Base-by-base conservation (phyloP, 1,140 invertebrate genomes). In the Drosophila punjabiensis region DNA sequence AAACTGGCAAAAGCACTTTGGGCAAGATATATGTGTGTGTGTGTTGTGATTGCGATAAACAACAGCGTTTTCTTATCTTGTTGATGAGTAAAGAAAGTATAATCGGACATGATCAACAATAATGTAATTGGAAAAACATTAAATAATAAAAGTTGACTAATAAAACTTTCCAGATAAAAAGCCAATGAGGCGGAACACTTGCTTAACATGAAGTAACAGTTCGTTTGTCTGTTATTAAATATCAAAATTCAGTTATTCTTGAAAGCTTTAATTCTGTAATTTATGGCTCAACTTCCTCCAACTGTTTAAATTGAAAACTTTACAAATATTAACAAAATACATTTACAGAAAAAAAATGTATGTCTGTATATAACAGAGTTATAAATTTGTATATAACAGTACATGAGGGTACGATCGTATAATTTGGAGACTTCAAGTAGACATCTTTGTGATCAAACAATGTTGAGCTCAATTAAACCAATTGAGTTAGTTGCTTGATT, bases 121-220 rank as follows among this genome's bases (percentile, higher is more conserved):
- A 67, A 47, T 65, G 68, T 71, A 47, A 68, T 56, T 56, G 28
- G 18, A 37, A 67, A 56, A 28, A 24, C 50, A 70, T 45, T 20
- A 3, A 53, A 65, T 28, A 43, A 41, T 33, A 67, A 69, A 53
- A 50, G 20, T 16, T 43, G 35, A 53, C 61, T 47, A 50, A 50
- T 32, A 52, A 50, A n/a, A 13, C 60, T 16, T 16, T 37, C 18
- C 8, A n/a, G 30, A 13, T n/a, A 63, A 52, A 30, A 11, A 35
- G 33, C 5, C 41, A 61, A 20, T 16, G 8, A 20, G 43, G 32
- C n/a, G 41, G 9, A 33, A 33, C 43, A 14, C 10, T 33, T 24
- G 28, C 41, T 32, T 47, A 32, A 43, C 7, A 13, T 8, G 6
- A 53, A 33, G 30, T 1, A 18, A 53, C 33, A 33, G 30, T 14